Evolutionary conservation across 64 coral and sea anemone species (phyloP).

Genomic region (Trachythela sp.): DNA sequence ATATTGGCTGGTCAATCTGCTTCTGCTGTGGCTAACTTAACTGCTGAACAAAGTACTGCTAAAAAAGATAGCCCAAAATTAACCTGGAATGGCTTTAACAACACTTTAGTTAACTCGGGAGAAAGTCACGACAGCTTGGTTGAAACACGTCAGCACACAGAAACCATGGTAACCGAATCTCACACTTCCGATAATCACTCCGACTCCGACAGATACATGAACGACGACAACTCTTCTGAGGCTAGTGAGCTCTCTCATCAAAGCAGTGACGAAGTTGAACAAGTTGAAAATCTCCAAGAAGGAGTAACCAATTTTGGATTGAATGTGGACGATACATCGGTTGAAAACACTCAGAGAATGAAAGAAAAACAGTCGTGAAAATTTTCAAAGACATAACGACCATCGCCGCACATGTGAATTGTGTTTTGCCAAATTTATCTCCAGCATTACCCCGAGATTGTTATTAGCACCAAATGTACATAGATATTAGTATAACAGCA

Average conservation of each 20-base stretch:
- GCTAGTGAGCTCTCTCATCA: background rate
- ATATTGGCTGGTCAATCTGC: background rate
- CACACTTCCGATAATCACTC: background rate
- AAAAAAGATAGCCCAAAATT: background rate
- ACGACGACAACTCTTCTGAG: background rate
- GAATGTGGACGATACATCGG: background rate
- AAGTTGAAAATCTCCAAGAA: background rate
- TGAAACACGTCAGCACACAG: background rate
- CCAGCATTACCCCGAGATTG: no score
- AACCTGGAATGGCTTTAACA: background rate
- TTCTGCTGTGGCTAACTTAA: background rate
- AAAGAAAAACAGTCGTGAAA: slow-evolving; percentile 3
- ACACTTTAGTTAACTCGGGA: background rate
- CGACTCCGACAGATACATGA: background rate
- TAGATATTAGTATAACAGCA: no score
- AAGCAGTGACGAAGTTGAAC: background rate
- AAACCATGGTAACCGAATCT: background rate
- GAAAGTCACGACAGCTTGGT: background rate
- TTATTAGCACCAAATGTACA: no score
- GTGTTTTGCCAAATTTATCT: no score
- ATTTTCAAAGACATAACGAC: no score
- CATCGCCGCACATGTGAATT: no score
- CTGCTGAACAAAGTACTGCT: no score
- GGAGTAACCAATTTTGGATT: background rate
- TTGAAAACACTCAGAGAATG: background rate